Evolutionary conservation across 1,140 invertebrate genomes (phyloP).

Genomic region (Nasonia longicornis): DNA sequence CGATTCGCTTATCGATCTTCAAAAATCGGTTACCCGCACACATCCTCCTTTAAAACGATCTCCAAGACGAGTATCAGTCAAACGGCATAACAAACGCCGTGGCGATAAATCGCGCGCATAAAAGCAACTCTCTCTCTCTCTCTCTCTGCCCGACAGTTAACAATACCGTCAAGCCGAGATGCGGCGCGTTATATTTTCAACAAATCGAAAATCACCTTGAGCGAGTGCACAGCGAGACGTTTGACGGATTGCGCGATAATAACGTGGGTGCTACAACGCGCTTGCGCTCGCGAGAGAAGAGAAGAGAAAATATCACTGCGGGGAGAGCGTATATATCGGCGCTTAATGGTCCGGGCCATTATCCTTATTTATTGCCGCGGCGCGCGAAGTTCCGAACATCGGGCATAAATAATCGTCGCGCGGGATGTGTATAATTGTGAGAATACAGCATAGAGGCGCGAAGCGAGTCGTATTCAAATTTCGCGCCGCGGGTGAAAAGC

Average conservation of each 20-base stretch:
- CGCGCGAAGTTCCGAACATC: conserved; percentile 59
- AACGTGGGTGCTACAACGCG: conserved; percentile 47
- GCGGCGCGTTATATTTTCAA: neutral
- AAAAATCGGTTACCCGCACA: too few relatives aligned
- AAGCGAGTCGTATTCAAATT: neutral
- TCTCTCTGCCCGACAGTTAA: neutral
- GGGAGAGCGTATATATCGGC: conserved; percentile 53
- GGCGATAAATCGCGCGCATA: neutral
- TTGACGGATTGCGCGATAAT: conserved; percentile 59
- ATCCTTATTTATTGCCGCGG: conserved; percentile 63
- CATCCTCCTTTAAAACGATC: neutral
- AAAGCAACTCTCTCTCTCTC: neutral
- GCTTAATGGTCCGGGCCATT: conserved; percentile 64
- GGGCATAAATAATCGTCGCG: conserved; percentile 65
- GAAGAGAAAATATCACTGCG: conserved; percentile 67
- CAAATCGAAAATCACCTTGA: conserved; percentile 15
- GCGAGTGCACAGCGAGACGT: conserved; percentile 38
- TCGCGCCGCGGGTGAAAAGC: neutral
- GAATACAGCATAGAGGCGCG: conserved; percentile 26
- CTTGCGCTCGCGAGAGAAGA: conserved; percentile 55
- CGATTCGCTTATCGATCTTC: too few relatives aligned
- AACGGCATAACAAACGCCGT: neutral
- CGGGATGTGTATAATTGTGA: conserved; percentile 58
- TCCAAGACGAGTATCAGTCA: neutral
- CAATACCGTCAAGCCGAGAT: neutral